phyloP scores from a whole-genome alignment of 2,113 vertebrate species.

The Poeciliopsis prolifica region DNA sequence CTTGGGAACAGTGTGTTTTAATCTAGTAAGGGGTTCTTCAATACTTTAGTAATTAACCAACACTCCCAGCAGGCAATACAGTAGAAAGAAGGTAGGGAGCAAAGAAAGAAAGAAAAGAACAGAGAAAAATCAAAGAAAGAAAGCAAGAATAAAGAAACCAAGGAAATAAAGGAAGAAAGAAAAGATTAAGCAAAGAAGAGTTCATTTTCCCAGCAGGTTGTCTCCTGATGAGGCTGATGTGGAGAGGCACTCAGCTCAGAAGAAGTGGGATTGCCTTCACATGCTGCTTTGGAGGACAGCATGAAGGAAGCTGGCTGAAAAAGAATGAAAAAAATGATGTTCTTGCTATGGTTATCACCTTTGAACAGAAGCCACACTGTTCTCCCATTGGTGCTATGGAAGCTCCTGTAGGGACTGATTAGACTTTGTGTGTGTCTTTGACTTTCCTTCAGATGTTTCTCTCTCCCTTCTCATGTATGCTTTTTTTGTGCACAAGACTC shows the following conservation, averaged over 20 bases:
- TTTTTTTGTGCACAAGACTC: neutral
- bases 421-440: slow-evolving; percentile 19
- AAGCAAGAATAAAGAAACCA: too few species aligned
- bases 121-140: too few species aligned
- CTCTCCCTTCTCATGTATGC: neutral
- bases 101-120: too few species aligned
- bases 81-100: too few species aligned
- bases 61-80: too few species aligned
- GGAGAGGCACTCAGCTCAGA: slow-evolving; percentile 50
- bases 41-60: too few species aligned
- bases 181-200: neutral
- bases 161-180: neutral
- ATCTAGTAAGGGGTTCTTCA: too few species aligned
- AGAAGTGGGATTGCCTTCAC: slow-evolving; percentile 86
- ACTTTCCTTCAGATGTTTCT: slow-evolving; percentile 19
- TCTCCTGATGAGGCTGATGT: slow-evolving; percentile 40
- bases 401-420: slow-evolving; percentile 54
- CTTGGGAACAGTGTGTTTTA: too few species aligned
- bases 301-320: slow-evolving; percentile 11
- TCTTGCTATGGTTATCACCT: slow-evolving; percentile 63
- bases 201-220: slow-evolving; percentile 22
- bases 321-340: slow-evolving; percentile 23
- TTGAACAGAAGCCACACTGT: slow-evolving; percentile 50
- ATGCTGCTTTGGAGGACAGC: slow-evolving; percentile 70
- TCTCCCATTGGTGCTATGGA: slow-evolving; percentile 49